Base-by-base conservation (phyloP, 1,140 invertebrate genomes). In the Solen grandis region DNA sequence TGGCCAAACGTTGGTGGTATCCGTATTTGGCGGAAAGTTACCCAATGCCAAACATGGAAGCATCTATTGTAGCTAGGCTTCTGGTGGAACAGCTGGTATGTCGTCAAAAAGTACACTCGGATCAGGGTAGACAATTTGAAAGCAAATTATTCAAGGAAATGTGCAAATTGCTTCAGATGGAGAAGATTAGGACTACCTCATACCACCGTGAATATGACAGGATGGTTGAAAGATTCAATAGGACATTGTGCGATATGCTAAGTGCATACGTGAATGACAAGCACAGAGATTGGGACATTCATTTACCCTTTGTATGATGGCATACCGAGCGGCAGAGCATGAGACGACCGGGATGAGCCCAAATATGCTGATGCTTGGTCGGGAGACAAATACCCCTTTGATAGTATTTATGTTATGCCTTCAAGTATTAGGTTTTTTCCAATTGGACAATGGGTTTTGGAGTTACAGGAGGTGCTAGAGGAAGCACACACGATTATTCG, bases 51-150 rank as follows among this genome's bases (percentile, higher is more conserved):
- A n/a, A 75, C 27, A 68, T 76, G 22, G 73, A 70, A 59, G 66
- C 78, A 5, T 8, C 16, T 27, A 77, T 52, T 19, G 65, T 76
- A 8, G 78, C 78, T 5, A 75, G 68, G 65, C 8, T 84, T 16
- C 14, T 84, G 16, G 65, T 76, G 13, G 73, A 81, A 54, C 31
- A 81, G 25, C 31, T 81, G 19, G 31, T 84, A 16, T 31, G 36
- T 4, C 55, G 63, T 55, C 29, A 85, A 16, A 68, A 86, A 22
- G 77, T 92, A 8, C 81, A 90, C 22, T 70, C 88, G 0, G 91
- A 93, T 77, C 88, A 91, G 92, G 90, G n/a, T n/a, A n/a, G n/a
- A n/a, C n/a, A n/a, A n/a, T n/a, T n/a, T n/a, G n/a, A n/a, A n/a
- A n/a, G n/a, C n/a, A n/a, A n/a, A n/a, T n/a, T n/a, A n/a, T n/a